These are phyloP conservation scores for Dromococcyx pavoninus DNA, from an alignment of 2,797 vertebrate species.

Conservation along the genomic window DNA sequence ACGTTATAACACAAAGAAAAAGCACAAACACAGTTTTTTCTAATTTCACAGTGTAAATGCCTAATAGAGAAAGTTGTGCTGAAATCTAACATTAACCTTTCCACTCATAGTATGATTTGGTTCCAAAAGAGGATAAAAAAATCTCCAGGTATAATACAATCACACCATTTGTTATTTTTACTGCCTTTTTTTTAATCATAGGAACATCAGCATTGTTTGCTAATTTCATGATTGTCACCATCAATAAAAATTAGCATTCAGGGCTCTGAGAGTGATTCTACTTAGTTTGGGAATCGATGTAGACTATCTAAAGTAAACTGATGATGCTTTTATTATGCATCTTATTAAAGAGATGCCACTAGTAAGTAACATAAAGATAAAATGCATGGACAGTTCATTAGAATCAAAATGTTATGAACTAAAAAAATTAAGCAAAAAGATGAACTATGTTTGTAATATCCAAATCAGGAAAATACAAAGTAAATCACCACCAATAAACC, in stretches of 20 bases:
- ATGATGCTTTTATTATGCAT: constrained; percentile 72
- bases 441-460: background rate
- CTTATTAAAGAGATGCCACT: constrained; percentile 75
- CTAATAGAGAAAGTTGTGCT: background rate
- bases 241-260: constrained; percentile 77
- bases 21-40: background rate
- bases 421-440: constrained; percentile 7
- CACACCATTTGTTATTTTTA: constrained; percentile 56
- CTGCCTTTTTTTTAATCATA: constrained; percentile 39
- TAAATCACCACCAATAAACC: background rate
- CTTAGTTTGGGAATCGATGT: constrained; percentile 64
- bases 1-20: background rate
- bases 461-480: background rate
- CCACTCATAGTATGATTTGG: background rate
- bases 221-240: constrained; percentile 69
- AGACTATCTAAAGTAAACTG: constrained; percentile 75
- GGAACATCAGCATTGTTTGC: constrained; percentile 46
- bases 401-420: constrained; percentile 53
- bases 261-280: constrained; percentile 54
- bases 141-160: constrained; percentile 5
- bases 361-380: constrained; percentile 74
- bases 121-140: constrained; percentile 24
- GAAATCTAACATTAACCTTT: background rate
- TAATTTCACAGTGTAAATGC: background rate
- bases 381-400: constrained; percentile 62